phyloP scores from a whole-genome alignment of 2,888 invertebrate genomes.

The Gastracanthus pulcherrimus region DNA sequence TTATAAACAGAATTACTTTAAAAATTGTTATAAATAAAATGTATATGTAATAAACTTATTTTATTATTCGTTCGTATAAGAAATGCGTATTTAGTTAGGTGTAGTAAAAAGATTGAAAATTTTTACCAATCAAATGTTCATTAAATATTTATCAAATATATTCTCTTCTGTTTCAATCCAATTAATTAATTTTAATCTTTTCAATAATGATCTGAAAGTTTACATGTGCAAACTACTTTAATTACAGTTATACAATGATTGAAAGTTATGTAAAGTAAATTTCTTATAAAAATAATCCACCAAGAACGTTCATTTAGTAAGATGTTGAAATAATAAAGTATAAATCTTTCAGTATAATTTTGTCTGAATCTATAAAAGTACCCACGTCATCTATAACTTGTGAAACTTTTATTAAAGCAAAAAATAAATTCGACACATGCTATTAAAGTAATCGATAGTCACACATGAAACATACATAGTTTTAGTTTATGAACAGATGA shows the following conservation, averaged over 20 bases:
- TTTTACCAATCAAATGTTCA: too few relatives aligned
- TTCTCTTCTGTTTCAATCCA: too few relatives aligned
- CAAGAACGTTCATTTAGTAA: not conserved
- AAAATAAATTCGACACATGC: not conserved
- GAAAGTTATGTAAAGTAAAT: not conserved
- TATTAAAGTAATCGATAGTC: not conserved
- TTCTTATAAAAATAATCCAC: too few relatives aligned
- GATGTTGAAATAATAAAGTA: not conserved
- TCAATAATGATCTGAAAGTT: too few relatives aligned
- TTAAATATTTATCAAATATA: too few relatives aligned
- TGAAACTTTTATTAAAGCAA: not conserved
- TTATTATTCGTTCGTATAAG: too few relatives aligned
- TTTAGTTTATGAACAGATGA: not conserved
- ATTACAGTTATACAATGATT: not conserved
- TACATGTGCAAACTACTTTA: not conserved
- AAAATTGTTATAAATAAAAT: slow-evolving; percentile 3
- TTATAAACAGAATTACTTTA: not conserved
- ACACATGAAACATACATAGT: not conserved
- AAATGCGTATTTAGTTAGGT: too few relatives aligned
- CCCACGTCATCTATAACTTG: not conserved
- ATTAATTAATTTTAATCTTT: too few relatives aligned
- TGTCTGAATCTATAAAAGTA: not conserved
- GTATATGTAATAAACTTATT: too few relatives aligned
- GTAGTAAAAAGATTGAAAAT: too few relatives aligned
- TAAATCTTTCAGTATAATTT: not conserved